Evolutionary conservation across 1,140 invertebrate genomes (phyloP).

Genomic region (Thrips palmi): DNA sequence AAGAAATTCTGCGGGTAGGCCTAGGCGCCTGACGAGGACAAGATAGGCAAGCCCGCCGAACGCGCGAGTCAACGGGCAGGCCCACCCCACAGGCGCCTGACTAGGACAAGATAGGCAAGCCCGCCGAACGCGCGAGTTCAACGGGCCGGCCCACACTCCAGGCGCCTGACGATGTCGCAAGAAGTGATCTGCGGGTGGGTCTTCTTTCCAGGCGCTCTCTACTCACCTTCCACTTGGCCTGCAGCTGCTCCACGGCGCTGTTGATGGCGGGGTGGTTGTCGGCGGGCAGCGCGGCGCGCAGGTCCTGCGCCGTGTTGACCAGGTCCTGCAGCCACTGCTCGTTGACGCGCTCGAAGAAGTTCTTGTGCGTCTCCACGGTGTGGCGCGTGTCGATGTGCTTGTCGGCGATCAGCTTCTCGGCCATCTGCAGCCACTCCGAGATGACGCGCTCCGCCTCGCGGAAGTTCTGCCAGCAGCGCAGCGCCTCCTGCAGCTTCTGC

Average conservation of each 20-base stretch:
- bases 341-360: slow-evolving; percentile 70
- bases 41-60: too few relatives aligned
- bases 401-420: slow-evolving; percentile 64
- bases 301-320: slow-evolving; percentile 55
- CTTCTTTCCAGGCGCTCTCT: too few relatives aligned
- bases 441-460: slow-evolving; percentile 57
- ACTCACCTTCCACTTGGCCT: slow-evolving; percentile 48
- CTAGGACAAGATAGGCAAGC: too few relatives aligned
- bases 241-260: slow-evolving; percentile 47
- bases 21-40: too few relatives aligned
- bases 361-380: slow-evolving; percentile 59
- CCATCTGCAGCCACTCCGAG: slow-evolving; percentile 67
- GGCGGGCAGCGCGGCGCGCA: slow-evolving; percentile 46
- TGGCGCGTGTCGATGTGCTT: slow-evolving; percentile 62
- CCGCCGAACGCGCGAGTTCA: too few relatives aligned
- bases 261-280: slow-evolving; percentile 46
- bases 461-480: slow-evolving; percentile 72
- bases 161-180: too few relatives aligned
- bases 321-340: slow-evolving; percentile 68
- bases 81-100: too few relatives aligned
- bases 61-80: too few relatives aligned
- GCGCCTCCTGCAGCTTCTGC: slow-evolving; percentile 48
- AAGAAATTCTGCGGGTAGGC: too few relatives aligned
- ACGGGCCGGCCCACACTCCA: too few relatives aligned
- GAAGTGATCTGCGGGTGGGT: too few relatives aligned